Evolutionary conservation across 2,113 vertebrate genomes (phyloP), one percentile per base, ranked within the genome.

Genomic region (Stercorarius parasiticus): DNA sequence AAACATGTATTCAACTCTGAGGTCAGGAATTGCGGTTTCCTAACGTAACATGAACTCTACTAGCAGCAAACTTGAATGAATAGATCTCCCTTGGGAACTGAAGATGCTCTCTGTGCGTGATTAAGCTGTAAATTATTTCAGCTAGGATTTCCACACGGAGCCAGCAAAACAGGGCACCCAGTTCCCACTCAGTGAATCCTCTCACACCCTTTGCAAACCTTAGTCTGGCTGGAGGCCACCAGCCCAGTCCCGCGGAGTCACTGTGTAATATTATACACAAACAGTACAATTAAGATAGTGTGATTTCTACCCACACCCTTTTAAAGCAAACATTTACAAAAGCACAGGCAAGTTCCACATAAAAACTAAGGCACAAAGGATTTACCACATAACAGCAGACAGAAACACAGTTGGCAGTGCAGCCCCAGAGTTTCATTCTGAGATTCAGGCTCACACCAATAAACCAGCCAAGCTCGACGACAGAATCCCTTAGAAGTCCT

Each of bases 11-110:
- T 91, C 78, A 95, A 73, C 50, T 85, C 45, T 36, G 71, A 89
- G 94, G 93, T 90, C 84, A 96, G 74, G 71, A 94, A 82, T 15
- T 0, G 5, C 29, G 87, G 86, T 91, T 96, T 94, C 62, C 73
- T 53, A 58, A 77, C 32, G 89, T 82, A 95, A 96, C 71, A 49
- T 47, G 61, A 95, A 80, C 86, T 66, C 81, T 38, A 34, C 66
- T 29, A 82, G 73, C 53, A 95, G 58, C 84, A 87, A 94, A 82
- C 66, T 53, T 77, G 84, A 96, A 95, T 91, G 93, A 92, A 70
- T 61, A 76, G 61, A 92, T 58, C 70, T 93, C 91, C 81, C 73
- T 45, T 38, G 82, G 89, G 94, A 95, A 56, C n/a, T 25, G 25
- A 59, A 74, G 22, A 89, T 1, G 18, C 38, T 81, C 95, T 88